phyloP scores from a whole-genome alignment of 2,797 vertebrate genomes.

The Eidolon dupreanum region DNA sequence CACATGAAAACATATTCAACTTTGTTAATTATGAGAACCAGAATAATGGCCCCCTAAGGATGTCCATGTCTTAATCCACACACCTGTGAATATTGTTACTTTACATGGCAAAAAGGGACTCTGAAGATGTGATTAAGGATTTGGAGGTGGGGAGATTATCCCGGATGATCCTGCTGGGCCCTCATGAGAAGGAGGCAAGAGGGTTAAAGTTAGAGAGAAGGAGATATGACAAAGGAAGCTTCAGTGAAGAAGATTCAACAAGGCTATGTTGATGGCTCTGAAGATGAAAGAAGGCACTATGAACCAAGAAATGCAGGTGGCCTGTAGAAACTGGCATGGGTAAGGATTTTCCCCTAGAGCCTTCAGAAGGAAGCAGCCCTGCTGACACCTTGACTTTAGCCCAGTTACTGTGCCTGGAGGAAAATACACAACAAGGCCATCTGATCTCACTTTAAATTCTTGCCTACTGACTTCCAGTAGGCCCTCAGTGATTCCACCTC shows the following conservation, averaged over 20 bases:
- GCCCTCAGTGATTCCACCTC: background rate
- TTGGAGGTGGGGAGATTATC: background rate
- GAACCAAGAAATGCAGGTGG: slow-evolving; percentile 21
- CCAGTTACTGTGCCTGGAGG: background rate
- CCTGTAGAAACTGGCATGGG: background rate
- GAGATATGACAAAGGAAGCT: background rate
- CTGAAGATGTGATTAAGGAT: background rate
- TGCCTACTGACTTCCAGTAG: background rate
- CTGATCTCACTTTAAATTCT: background rate
- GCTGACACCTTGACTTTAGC: background rate
- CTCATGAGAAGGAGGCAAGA: background rate
- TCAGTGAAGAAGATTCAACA: background rate
- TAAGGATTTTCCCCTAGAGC: background rate
- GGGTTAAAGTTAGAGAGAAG: background rate
- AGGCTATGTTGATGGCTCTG: background rate
- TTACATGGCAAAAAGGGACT: background rate
- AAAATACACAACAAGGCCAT: background rate
- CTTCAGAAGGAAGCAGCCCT: background rate
- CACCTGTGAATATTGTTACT: background rate
- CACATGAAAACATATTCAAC: slow-evolving; percentile 14
- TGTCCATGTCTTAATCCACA: background rate
- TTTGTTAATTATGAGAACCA: slow-evolving; percentile 13
- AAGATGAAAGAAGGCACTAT: background rate
- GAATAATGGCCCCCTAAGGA: background rate
- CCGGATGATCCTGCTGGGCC: background rate